phyloP scores from a whole-genome alignment of 2,888 invertebrate genomes.

The Eustalomyia histrio region DNA sequence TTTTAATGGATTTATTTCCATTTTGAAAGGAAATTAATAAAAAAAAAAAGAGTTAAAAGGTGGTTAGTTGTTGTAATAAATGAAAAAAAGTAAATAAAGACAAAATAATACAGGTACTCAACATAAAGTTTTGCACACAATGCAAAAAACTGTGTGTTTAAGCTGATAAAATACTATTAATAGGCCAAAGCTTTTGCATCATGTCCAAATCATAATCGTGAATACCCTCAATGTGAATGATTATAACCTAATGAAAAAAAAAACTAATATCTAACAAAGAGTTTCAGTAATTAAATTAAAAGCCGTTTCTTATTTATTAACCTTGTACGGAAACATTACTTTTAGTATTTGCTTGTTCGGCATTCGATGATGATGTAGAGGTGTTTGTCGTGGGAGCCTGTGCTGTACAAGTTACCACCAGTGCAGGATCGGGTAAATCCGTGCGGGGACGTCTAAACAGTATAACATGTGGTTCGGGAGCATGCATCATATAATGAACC shows the following conservation, averaged over 20 bases:
- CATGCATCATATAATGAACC: slow-evolving; percentile 86
- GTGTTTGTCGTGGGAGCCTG: slow-evolving; percentile 15
- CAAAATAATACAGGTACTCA: slow-evolving; percentile 27
- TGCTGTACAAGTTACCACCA: slow-evolving; percentile 14
- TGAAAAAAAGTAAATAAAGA: slow-evolving; percentile 10
- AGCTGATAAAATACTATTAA: too few species aligned
- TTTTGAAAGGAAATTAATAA: slow-evolving; percentile 23
- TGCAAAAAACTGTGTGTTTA: too few species aligned
- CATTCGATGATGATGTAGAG: slow-evolving; percentile 3
- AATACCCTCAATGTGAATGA: too few species aligned
- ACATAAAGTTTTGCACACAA: too few species aligned
- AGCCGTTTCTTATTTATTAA: slow-evolving; percentile 20
- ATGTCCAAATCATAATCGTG: too few species aligned
- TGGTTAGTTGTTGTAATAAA: neutral
- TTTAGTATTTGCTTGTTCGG: slow-evolving; percentile 39
- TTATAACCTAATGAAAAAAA: too few species aligned
- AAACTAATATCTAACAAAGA: slow-evolving; percentile 24
- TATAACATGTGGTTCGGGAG: slow-evolving; percentile 93
- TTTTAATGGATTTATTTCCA: slow-evolving; percentile 63
- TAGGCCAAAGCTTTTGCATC: too few species aligned
- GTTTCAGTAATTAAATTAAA: slow-evolving; percentile 14
- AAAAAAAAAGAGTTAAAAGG: too few species aligned
- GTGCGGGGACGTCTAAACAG: slow-evolving; percentile 85
- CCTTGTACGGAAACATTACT: slow-evolving; percentile 66
- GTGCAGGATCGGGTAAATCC: slow-evolving; percentile 48